phyloP scores from a whole-genome alignment of 2,888 invertebrate genomes.

The Spialia ferax region DNA sequence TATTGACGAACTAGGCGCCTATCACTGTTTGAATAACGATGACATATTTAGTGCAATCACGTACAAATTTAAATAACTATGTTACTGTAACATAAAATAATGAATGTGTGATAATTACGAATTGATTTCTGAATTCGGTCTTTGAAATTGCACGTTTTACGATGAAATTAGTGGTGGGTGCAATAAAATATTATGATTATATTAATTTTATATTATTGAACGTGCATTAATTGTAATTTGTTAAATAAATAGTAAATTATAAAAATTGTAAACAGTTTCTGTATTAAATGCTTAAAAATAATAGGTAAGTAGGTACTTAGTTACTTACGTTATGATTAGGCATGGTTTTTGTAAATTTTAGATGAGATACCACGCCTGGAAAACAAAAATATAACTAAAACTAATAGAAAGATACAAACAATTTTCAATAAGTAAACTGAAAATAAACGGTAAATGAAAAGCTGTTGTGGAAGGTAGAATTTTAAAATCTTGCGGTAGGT shows the following conservation, averaged over 20 bases:
- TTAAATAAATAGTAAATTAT: too few relatives aligned
- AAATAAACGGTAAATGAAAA: neutral
- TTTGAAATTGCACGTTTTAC: conserved; percentile 25
- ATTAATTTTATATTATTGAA: neutral
- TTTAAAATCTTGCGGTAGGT: conserved; percentile 17
- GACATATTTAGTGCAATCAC: conserved; percentile 40
- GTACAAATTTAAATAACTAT: conserved; percentile 39
- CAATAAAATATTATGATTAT: conserved; percentile 6
- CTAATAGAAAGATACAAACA: too few relatives aligned
- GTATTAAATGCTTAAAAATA: too few relatives aligned
- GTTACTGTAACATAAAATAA: conserved; percentile 35
- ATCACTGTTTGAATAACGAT: conserved; percentile 38
- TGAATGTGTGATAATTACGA: conserved; percentile 32
- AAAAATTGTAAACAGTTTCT: too few relatives aligned
- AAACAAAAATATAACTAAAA: too few relatives aligned
- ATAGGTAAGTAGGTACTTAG: too few relatives aligned
- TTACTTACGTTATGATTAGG: too few relatives aligned
- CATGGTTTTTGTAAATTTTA: too few relatives aligned
- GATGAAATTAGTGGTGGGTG: conserved; percentile 12
- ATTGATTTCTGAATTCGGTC: conserved; percentile 30
- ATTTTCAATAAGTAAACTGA: too few relatives aligned
- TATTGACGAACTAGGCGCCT: conserved; percentile 36
- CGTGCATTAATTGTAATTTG: neutral
- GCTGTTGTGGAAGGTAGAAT: conserved; percentile 13
- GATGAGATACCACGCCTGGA: too few relatives aligned